phyloP scores from a whole-genome alignment of 2,888 invertebrate species.

The Onthophagus sagittarius region DNA sequence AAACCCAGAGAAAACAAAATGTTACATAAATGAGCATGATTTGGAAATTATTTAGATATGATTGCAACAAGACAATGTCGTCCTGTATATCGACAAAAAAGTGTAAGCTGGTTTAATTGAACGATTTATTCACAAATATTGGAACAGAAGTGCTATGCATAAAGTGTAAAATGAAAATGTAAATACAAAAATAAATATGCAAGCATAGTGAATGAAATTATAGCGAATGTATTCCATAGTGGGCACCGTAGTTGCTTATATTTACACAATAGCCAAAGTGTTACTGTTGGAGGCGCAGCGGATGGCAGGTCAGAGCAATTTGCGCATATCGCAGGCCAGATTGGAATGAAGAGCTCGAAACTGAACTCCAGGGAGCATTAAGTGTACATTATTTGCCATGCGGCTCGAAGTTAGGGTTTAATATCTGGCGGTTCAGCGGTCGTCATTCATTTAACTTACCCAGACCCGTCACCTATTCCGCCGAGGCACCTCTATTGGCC shows the following conservation, averaged over 20 bases:
- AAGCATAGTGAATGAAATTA: too few species aligned
- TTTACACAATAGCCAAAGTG: neutral
- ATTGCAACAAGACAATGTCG: too few species aligned
- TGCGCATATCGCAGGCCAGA: constrained; percentile 31
- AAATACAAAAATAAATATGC: too few species aligned
- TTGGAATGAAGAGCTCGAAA: constrained; percentile 36
- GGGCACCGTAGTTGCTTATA: neutral
- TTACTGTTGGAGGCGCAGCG: neutral
- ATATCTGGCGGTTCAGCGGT: constrained; percentile 47
- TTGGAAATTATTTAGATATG: too few species aligned
- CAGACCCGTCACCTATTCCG: constrained; percentile 42
- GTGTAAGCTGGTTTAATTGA: too few species aligned
- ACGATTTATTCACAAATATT: too few species aligned
- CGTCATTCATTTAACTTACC: constrained; percentile 48
- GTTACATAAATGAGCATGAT: too few species aligned
- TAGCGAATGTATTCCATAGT: too few species aligned
- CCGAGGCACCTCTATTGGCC: constrained; percentile 29
- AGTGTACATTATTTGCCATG: constrained; percentile 48
- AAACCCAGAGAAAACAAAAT: too few species aligned
- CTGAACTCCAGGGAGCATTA: constrained; percentile 40
- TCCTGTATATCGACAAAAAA: too few species aligned
- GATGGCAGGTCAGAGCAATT: constrained; percentile 19
- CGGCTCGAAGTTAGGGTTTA: constrained; percentile 46
- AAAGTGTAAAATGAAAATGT: too few species aligned
- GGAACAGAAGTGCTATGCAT: too few species aligned